These are phyloP conservation scores for Leptopilina boulardi DNA, from an alignment of 1,140 invertebrate genomes.

Conservation along the genomic window DNA sequence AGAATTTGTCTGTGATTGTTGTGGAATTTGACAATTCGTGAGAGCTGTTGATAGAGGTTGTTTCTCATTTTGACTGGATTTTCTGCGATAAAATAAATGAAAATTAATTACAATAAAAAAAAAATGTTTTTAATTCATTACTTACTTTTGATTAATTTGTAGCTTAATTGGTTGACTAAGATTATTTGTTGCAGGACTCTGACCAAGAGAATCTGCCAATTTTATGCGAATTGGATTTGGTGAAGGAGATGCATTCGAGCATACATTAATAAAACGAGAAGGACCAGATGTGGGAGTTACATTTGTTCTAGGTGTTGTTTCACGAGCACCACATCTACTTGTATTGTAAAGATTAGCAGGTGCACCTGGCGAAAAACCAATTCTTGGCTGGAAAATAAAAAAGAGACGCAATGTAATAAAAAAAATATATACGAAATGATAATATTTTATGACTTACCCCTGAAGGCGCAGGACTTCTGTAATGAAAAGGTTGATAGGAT, in stretches of 20 bases:
- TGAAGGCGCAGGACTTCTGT: conserved; percentile 72
- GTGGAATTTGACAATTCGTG: conserved; percentile 43
- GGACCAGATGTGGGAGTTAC: conserved; percentile 65
- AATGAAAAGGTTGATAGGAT: conserved; percentile 79
- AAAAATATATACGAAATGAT: conserved; percentile 44
- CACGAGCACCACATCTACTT: conserved; percentile 60
- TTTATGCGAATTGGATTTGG: conserved; percentile 66
- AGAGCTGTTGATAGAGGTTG: conserved; percentile 51
- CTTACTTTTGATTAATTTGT: conserved; percentile 71
- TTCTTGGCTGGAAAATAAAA: conserved; percentile 57
- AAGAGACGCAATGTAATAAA: conserved; percentile 26
- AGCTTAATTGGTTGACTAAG: conserved; percentile 70
- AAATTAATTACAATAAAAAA: neutral
- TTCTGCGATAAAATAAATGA: conserved; percentile 52
- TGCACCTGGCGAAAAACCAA: conserved; percentile 69
- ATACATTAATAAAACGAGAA: conserved; percentile 65
- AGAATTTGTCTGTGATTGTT: conserved; percentile 39
- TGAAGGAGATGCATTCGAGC: conserved; percentile 57
- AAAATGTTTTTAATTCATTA: too few relatives aligned
- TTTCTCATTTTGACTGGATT: conserved; percentile 63
- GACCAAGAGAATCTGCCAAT: conserved; percentile 64
- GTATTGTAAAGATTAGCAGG: conserved; percentile 72
- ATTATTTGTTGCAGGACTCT: conserved; percentile 58
- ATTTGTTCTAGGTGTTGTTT: conserved; percentile 57
- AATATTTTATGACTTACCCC: conserved; percentile 63